Evolutionary conservation across 2,888 invertebrate genomes (phyloP).

Genomic region (Uloborus plumipes): DNA sequence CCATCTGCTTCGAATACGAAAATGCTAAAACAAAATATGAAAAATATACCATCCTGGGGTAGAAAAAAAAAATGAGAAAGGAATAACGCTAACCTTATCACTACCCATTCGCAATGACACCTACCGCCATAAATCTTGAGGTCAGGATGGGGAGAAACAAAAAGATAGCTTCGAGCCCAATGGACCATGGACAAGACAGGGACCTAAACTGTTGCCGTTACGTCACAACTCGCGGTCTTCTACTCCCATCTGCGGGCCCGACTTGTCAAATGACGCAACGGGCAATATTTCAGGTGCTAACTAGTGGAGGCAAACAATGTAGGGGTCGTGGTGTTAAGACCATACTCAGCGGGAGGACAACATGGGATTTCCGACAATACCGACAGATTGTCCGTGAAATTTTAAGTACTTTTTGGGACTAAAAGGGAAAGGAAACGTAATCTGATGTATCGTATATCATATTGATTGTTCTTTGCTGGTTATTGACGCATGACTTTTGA

Average conservation of each 20-base stretch:
- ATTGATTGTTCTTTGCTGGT: background rate
- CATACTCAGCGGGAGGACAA: no score
- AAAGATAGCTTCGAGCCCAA: no score
- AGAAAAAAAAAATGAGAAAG: no score
- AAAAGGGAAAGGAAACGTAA: background rate
- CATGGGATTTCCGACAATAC: background rate
- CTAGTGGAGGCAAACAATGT: constrained; percentile 28
- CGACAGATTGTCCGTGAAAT: constrained; percentile 56
- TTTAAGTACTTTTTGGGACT: constrained; percentile 19
- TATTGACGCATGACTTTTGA: no score
- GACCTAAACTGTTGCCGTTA: constrained; percentile 5
- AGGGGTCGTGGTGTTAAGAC: background rate
- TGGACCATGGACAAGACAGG: constrained; percentile 19
- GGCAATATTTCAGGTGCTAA: constrained; percentile 58
- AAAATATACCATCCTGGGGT: no score
- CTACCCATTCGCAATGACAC: constrained; percentile 7
- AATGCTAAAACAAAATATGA: no score
- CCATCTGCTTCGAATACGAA: no score
- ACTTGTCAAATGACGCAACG: constrained; percentile 47
- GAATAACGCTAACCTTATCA: no score
- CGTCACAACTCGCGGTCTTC: background rate
- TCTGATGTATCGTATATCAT: constrained; percentile 7
- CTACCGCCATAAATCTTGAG: constrained; percentile 39
- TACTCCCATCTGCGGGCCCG: constrained; percentile 27
- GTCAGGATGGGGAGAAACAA: no score